These are phyloP conservation scores for Hesperia comma DNA, from an alignment of 2,888 invertebrate species.

Conservation along the genomic window DNA sequence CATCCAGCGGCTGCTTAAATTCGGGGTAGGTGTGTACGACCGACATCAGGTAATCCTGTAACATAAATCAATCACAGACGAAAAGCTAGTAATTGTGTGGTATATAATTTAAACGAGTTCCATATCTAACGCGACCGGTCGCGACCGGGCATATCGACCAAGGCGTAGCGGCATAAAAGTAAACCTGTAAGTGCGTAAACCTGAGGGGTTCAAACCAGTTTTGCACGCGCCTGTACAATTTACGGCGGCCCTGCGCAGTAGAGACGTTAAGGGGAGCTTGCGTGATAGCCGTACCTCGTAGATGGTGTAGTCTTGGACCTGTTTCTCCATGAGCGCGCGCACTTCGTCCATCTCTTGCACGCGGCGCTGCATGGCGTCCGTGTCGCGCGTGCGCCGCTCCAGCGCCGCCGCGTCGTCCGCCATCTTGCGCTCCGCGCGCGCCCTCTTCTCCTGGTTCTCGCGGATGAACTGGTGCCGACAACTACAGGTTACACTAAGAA, in stretches of 20 bases:
- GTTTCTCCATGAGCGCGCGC: slow-evolving; percentile 82
- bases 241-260: too few relatives aligned
- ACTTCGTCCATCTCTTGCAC: slow-evolving; percentile 79
- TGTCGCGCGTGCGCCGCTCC: slow-evolving; percentile 75
- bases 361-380: slow-evolving; percentile 75
- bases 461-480: slow-evolving; percentile 76
- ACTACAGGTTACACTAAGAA: background rate
- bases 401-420: slow-evolving; percentile 79
- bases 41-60: slow-evolving; percentile 82
- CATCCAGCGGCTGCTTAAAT: slow-evolving; percentile 84
- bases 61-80: too few relatives aligned
- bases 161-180: too few relatives aligned
- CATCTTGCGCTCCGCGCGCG: slow-evolving; percentile 85
- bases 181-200: too few relatives aligned
- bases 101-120: too few relatives aligned
- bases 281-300: slow-evolving; percentile 72
- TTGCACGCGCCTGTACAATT: too few relatives aligned
- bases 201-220: too few relatives aligned
- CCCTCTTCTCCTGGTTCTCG: slow-evolving; percentile 86
- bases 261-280: too few relatives aligned
- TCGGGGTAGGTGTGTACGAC: slow-evolving; percentile 81
- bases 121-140: too few relatives aligned
- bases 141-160: too few relatives aligned
- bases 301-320: slow-evolving; percentile 83
- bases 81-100: too few relatives aligned